A percentile compares a stretch with the other conserved stretches of the same genome.
Conservation (phyloP, 1,140 invertebrate species). For the Stenopsyche tienmushanensis region DNA sequence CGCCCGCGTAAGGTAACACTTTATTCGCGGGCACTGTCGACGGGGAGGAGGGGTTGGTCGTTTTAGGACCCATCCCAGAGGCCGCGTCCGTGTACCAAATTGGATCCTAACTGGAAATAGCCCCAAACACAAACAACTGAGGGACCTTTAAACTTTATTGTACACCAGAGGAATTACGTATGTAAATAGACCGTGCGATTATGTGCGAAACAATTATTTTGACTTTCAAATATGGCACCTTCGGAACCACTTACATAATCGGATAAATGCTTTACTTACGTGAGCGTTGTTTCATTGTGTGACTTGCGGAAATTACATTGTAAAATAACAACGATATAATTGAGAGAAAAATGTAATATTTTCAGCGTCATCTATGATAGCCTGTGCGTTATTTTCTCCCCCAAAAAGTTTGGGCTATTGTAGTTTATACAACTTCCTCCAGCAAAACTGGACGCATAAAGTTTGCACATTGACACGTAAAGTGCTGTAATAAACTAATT, state of each 20-base stretch:
- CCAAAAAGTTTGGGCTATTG: too few relatives aligned
- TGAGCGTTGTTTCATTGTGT: too few relatives aligned
- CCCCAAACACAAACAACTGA: constrained; percentile 7
- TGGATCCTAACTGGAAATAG: constrained; percentile 9
- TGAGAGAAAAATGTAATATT: too few relatives aligned
- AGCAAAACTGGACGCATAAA: too few relatives aligned
- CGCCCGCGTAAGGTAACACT: constrained; percentile 2
- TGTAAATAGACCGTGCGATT: constrained; percentile 16
- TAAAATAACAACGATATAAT: too few relatives aligned
- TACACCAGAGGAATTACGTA: constrained; percentile 6
- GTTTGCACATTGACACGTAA: background rate
- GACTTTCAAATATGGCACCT: background rate
- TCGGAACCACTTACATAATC: too few relatives aligned
- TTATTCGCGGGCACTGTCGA: background rate
- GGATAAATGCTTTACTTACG: background rate
- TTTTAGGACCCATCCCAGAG: constrained; percentile 5
- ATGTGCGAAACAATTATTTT: constrained; percentile 15
- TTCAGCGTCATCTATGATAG: too few relatives aligned
- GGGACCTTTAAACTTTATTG: constrained; percentile 22
- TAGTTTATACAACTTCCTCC: too few relatives aligned
- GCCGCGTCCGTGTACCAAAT: constrained; percentile 3
- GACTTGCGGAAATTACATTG: too few relatives aligned
- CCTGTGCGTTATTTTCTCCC: too few relatives aligned
- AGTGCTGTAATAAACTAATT: background rate
- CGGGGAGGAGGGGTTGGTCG: background rate